Base-by-base conservation (phyloP, 92 coral and sea anemone species). In the Bergia puertoricense region DNA sequence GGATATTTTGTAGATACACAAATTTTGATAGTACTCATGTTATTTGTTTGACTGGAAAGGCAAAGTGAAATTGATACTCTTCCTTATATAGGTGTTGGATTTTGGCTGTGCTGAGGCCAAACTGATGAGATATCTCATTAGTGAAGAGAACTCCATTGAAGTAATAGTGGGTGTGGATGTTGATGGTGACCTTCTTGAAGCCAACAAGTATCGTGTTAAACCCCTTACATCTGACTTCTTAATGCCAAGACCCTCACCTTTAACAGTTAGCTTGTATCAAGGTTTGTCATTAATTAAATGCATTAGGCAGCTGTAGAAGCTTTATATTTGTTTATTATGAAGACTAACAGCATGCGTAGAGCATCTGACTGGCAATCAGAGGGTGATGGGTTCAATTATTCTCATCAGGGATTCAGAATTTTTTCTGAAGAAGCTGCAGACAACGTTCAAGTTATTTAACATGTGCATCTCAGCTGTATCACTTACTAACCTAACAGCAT, bases 71-170 rank as follows among this genome's bases (percentile, higher is more conserved):
- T 51, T 41, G 3, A 22, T 42, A 20, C 50, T 44, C 50, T 36
- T 42, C 13, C 74, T 30, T 72, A 48, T 80, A n/a, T 81, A 97
- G 99, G 98, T 97, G 37, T 86, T 97, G 83, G 99, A 97, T 73
- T 97, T 97, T 92, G 99, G 99, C 22, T 97, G 99, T 88, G 96
- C 99, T 11, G 99, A 97, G 75, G 96, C 91, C 81, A 95, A 95
- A 73, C 88, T 95, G 76, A 80, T 97, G 65, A 89, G 98, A 80
- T 82, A 81, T 45, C 92, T 97, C 14, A 95, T 92, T 41, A 94
- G 86, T 79, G 93, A 91, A 46, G 95, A 91, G 37, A 80, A 76
- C 72, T 91, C 83, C 38, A 85, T 94, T 74, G 99, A 97, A 88
- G 92, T 89, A 45, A 73, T 97, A n/a, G 96, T 95, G 56, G 99